Evolutionary conservation across 1,140 invertebrate species (phyloP), one percentile per base, ranked within the genome.

Genomic region (Ips typographus): DNA sequence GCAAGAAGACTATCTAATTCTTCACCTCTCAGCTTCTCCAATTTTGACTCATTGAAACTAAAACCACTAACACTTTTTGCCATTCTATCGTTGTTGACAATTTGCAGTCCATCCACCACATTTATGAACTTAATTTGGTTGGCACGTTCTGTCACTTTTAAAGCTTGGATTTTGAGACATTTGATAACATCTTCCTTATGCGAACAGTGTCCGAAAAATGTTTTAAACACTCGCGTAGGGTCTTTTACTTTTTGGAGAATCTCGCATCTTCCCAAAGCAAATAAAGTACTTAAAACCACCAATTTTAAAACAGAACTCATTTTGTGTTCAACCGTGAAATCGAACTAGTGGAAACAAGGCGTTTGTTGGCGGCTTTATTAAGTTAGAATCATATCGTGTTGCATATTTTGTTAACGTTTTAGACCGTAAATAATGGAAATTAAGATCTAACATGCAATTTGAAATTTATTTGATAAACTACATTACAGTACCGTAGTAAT

Each of bases 151-250:
- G 85, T 76, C 3, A 88, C 78, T 72, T 86, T 87, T 0, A 88
- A 78, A 0, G 86, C 87, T 75, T 88, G 86, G 4, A 89, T 80
- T 78, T 90, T 90, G 64, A 89, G 82, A 76, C 89, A 91, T 78
- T 86, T 87, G 59, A 88, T 76, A 43, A 88, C 81, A 71, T 89
- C 85, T 68, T 86, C 80, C 42, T 84, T 84, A 42, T 82, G 78
- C 61, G 84, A 83, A 76, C 89, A 91, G 66, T 86, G 84, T 43
- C 83, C 81, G 72, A 71, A 69, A 6, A 68, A 66, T 22, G 55
- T 64, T 63, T 56, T 4, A 7, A 68, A 42, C 40, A 68, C 53
- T 36, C 43, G 39, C 42, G 52, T 8, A 1, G 59, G 51, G 43
- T 56, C 44, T n/a, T 47, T 47, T 47, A n/a, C 44, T 4, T 47